Evolutionary conservation across 2,113 vertebrate species (phyloP), one percentile per base, ranked within the genome.

Genomic region (Poicephalus gulielmi): DNA sequence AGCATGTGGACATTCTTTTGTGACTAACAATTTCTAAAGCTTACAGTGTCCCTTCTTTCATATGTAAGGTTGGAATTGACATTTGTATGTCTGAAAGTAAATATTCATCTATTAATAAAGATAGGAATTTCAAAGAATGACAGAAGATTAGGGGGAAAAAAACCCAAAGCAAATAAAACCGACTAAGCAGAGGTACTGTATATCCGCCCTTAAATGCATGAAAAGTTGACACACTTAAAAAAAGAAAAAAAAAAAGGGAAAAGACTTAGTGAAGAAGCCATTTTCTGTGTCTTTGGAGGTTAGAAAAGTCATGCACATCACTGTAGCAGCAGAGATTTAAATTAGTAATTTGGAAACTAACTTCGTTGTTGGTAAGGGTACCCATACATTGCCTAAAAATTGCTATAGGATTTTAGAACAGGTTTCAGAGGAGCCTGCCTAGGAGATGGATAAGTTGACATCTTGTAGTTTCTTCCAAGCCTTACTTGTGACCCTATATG

Each of bases 121-220:
- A 73, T 7, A 57, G 6, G 22, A 53, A 57, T 70, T 89, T 70
- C 9, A 87, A 87, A 78, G 23, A n/a, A 35, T 17, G 16, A 70
- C 10, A 35, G 60, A 74, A 9, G 1, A 25, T 79, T 41, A 44
- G 27, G 12, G 2, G 5, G 28, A 20, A 57, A 63, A 55, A 27
- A 1, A 0, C 3, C 2, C 9, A 35, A 35, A 62, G 11, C 14
- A 18, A 53, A 31, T 33, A 59, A 37, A 53, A n/a, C 13, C 18
- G 60, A 14, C 3, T 10, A 33, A 22, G 11, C 28, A 63, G 52
- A 50, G 3, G 13, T 49, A 59, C 11, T 73, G 71, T 22, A 9
- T n/a, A 46, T 69, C 17, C 15, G 19, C 46, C 6, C 16, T 75
- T 44, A 46, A 68, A 55, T 27, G 55, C 19, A 27, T 50, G 14